These are phyloP conservation scores for Lutraria rhynchaena DNA, from an alignment of 1,140 invertebrate species.

Conservation along the genomic window DNA sequence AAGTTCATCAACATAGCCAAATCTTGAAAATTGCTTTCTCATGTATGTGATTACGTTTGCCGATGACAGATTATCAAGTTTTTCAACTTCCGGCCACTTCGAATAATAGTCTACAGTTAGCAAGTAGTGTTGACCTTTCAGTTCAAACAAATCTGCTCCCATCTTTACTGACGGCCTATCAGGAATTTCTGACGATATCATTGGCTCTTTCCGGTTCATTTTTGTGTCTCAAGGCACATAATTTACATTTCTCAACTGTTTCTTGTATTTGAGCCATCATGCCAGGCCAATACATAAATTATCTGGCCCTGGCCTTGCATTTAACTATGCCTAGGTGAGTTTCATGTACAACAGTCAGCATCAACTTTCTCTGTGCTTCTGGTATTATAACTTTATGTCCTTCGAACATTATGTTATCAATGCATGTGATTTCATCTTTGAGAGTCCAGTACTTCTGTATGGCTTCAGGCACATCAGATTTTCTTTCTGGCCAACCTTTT, in stretches of 20 bases:
- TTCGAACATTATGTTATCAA: neutral
- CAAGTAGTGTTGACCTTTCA: neutral
- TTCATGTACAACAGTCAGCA: conserved; percentile 23
- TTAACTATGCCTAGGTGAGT: conserved; percentile 25
- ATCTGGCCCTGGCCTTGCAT: conserved; percentile 21
- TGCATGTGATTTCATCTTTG: conserved; percentile 17
- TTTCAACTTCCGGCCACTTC: conserved; percentile 47
- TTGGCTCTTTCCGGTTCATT: no score
- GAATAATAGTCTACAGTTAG: conserved; percentile 54
- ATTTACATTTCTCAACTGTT: conserved; percentile 9
- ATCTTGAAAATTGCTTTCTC: conserved; percentile 3
- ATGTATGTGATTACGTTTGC: conserved; percentile 80
- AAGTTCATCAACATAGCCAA: conserved; percentile 6
- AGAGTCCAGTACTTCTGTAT: conserved; percentile 1
- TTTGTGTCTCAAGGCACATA: conserved; percentile 11
- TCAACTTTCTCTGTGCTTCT: neutral
- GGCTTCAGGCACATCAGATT: neutral
- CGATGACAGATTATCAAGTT: conserved; percentile 1
- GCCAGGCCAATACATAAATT: conserved; percentile 35
- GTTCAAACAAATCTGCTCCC: neutral
- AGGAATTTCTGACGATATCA: neutral
- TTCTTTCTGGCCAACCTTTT: conserved; percentile 9
- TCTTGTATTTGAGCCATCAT: conserved; percentile 28
- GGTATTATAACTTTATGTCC: neutral
- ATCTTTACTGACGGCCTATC: neutral